Conservation (phyloP, 2,797 vertebrate genomes). For the Phrynocephalus forsythii region DNA sequence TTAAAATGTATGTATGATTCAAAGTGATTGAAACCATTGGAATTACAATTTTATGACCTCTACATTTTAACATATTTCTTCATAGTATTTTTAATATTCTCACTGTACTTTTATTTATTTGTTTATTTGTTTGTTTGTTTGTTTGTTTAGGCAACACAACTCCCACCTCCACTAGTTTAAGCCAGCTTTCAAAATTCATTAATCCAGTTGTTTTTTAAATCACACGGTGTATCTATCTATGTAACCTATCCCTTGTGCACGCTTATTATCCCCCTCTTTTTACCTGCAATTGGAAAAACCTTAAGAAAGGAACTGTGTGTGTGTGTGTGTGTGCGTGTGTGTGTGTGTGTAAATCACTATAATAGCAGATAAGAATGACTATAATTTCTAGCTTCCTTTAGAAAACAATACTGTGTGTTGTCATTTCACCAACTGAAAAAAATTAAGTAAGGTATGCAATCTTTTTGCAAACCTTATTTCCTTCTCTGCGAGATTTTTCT, state of each 20-base stretch:
- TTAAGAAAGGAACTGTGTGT: too few species aligned
- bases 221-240: too few species aligned
- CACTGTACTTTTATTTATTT: conserved; percentile 3
- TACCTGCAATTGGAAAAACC: too few species aligned
- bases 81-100: not conserved
- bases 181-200: conserved; percentile 24
- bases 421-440: conserved; percentile 4
- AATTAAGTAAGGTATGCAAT: not conserved
- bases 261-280: too few species aligned
- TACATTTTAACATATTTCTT: conserved; percentile 30
- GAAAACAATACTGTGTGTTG: not conserved
- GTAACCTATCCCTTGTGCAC: too few species aligned
- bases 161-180: not conserved
- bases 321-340: too few species aligned
- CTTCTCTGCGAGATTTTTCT: conserved; percentile 7
- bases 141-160: not conserved
- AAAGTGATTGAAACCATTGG: conserved; percentile 28
- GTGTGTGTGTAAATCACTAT: not conserved
- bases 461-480: conserved; percentile 8
- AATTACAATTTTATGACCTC: not conserved
- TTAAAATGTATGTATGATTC: conserved; percentile 44
- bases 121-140: not conserved
- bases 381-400: conserved; percentile 37
- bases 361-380: not conserved
- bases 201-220: not conserved